These are phyloP conservation scores for Axinella damicornis DNA, from an alignment of 37 sponge, comb jelly and placozoan species.

Conservation along the genomic window DNA sequence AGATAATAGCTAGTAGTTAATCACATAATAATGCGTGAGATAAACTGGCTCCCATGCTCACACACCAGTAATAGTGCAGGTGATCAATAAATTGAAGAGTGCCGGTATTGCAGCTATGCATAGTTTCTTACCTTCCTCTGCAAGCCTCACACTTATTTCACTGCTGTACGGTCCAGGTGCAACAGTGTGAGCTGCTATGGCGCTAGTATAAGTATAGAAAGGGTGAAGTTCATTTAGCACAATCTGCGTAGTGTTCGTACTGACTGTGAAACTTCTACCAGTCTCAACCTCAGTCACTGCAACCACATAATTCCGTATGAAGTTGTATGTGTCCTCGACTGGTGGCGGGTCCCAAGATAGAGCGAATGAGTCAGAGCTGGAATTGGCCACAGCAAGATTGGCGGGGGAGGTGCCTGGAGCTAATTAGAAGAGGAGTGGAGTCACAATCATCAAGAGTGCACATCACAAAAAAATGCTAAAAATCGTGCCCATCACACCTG, in stretches of 20 bases:
- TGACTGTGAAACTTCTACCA: neutral
- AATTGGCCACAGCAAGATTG: neutral
- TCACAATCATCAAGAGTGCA: too few species aligned
- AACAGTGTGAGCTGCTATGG: neutral
- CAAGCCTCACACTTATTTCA: neutral
- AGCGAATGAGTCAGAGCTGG: neutral
- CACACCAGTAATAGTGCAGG: too few species aligned
- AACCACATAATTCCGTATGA: neutral
- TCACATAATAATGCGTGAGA: too few species aligned
- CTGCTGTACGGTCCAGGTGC: neutral
- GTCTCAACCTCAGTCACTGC: neutral
- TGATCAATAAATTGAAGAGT: too few species aligned
- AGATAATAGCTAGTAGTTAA: too few species aligned
- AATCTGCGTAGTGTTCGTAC: too few species aligned
- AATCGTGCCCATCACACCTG: conserved; percentile 31
- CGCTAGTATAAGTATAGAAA: conserved; percentile 5
- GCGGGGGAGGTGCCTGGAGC: conserved; percentile 9
- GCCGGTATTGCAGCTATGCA: too few species aligned
- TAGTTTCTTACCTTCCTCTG: neutral
- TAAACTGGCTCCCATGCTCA: too few species aligned
- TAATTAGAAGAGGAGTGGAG: too few species aligned
- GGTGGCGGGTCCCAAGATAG: conserved; percentile 49
- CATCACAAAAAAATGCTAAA: too few species aligned
- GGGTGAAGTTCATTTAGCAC: conserved; percentile 7
- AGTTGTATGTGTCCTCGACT: conserved; percentile 2